A percentile compares a stretch with the other conserved stretches of the same genome.
Conservation (phyloP, 2,888 invertebrate species). For the Argyresthia albistria region DNA sequence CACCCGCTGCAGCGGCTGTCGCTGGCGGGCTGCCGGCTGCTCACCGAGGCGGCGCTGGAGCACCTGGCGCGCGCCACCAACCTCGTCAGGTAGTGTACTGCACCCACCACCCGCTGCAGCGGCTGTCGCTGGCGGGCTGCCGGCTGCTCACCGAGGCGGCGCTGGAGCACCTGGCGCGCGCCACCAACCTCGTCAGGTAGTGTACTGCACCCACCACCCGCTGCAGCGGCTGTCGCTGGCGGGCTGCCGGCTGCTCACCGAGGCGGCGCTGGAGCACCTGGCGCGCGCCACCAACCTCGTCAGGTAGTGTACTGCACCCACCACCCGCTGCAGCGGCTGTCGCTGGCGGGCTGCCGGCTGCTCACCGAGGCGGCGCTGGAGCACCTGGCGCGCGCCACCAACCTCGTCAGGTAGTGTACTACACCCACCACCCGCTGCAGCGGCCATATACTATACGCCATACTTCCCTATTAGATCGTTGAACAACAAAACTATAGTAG, state of each 20-base stretch:
- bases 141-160: constrained; percentile 86
- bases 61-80: constrained; percentile 84
- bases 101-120: constrained; percentile 81
- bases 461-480: too few relatives aligned
- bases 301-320: too few relatives aligned
- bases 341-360: constrained; percentile 86
- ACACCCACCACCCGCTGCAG: too few relatives aligned
- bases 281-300: constrained; percentile 81
- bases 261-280: constrained; percentile 86
- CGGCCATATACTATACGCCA: too few relatives aligned
- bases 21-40: constrained; percentile 84
- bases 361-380: constrained; percentile 88
- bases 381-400: constrained; percentile 83
- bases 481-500: too few relatives aligned
- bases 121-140: constrained; percentile 87
- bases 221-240: constrained; percentile 84
- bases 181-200: constrained; percentile 82
- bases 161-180: constrained; percentile 84
- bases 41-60: constrained; percentile 87
- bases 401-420: constrained; percentile 38
- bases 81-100: constrained; percentile 65
- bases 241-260: constrained; percentile 86
- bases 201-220: too few relatives aligned
- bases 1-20: constrained; percentile 75
- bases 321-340: constrained; percentile 80